Evolutionary conservation across 2,797 vertebrate species (phyloP), one percentile per base, ranked within the genome.

Genomic region (Pogoniulus pusillus): DNA sequence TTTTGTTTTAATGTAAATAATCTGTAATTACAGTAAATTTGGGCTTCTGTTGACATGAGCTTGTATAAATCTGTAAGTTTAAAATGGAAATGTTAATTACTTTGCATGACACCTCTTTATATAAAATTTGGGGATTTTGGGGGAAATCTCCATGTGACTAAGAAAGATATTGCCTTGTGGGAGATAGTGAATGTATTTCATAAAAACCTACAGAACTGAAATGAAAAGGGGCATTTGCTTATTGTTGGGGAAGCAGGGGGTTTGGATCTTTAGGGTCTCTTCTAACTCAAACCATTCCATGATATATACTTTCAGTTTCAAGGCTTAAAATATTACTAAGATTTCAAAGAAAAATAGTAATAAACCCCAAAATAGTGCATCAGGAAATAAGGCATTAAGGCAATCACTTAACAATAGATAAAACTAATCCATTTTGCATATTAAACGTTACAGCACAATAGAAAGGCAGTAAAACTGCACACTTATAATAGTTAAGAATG

Each of bases 1-100:
- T 98, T 99, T 99, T 99, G 98, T 99, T 98, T 99, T 98, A 99
- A 98, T 99, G 99, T 99, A 99, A 99, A 99, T 99, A 99, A 98
- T 98, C 98, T 98, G 98, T 99, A 99, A 99, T 99, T 99, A 99
- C 98, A 98, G 98, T 99, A 99, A 99, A 99, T 99, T 99, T 99
- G 98, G 98, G 98, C 98, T 98, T 98, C 98, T 99, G 98, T 99
- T 99, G 99, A 99, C 98, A 99, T 98, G 98, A 98, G 98, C 98
- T 98, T 98, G 98, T 98, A 98, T 98, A 99, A 99, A 98, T 98
- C 98, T 98, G 97, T 96, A 98, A 98, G 98, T 99, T 99, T 98
- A 98, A 98, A 98, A 98, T 98, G 96, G 98, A 98, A 98, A 99
- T 99, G 98, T 98, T 99, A 99, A 99, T 99, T 98, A 98, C 98